Evolutionary conservation across 2,113 vertebrate species (phyloP), one percentile per base, ranked within the genome.

Genomic region (Meriones unguiculatus): DNA sequence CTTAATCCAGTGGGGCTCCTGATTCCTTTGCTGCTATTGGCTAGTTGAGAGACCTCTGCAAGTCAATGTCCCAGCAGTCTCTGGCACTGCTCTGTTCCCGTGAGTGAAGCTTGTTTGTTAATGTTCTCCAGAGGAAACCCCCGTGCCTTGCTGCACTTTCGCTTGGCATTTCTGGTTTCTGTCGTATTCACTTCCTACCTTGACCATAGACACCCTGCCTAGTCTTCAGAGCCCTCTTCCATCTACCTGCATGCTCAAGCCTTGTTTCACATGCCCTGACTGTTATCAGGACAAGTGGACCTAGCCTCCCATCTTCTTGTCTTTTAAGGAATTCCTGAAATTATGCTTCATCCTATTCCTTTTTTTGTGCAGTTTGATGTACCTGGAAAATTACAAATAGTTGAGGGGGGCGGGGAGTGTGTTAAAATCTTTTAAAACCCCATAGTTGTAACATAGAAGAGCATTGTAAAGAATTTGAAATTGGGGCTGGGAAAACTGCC

Each of bases 261-360:
- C 54, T 22, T 57, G 38, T 7, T 25, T 57, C 7, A 2, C 2
- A 2, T 15, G 22, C 64, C 50, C 25, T 5, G 1, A 30, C 18
- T 50, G 25, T n/a, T 1, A 32, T 85, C 35, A 54, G 22, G 6
- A 12, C 5, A 46, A 67, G 35, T 64, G 12, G 64, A 30, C 30
- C 25, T 2, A 1, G 12, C 35, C 67, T 38, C 64, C n/a, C 15
- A 7, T 52, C 50, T 75, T 15, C 32, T 10, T 73, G 0, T 0
- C 38, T 28, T 85, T 15, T 35, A 50, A 32, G 5, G 22, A 65
- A 38, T 11, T 76, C 57, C 69, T 85, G 59, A 57, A 14, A 64
- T 85, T 87, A 72, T 93, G 65, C 35, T 41, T 57, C 67, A 3
- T 22, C 1, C 35, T 30, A 25, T 59, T 14, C 8, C 32, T 25